These are phyloP conservation scores for Drosophila quinaria DNA, from an alignment of 2,888 invertebrate species.

Conservation along the genomic window DNA sequence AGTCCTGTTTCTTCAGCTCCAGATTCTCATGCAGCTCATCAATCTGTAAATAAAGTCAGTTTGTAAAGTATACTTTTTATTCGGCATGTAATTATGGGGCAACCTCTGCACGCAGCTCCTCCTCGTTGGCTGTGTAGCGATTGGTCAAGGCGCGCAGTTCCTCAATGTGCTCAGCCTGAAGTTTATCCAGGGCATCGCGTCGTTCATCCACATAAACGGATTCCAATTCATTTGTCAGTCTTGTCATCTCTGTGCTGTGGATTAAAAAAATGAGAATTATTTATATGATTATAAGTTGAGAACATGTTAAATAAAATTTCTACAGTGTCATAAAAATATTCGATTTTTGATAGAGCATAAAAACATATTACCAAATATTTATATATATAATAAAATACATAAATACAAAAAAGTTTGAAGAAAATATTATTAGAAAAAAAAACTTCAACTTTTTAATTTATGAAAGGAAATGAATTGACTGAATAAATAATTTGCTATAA, in stretches of 20 bases:
- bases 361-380: no score
- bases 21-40: constrained; percentile 89
- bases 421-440: no score
- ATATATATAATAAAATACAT: no score
- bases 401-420: no score
- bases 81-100: not conserved
- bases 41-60: constrained; percentile 86
- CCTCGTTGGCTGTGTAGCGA: constrained; percentile 87
- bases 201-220: constrained; percentile 88
- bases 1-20: constrained; percentile 83
- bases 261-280: not conserved
- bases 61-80: not conserved
- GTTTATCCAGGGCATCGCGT: constrained; percentile 87
- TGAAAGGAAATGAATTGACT: no score
- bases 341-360: no score
- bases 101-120: constrained; percentile 88
- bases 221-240: constrained; percentile 88
- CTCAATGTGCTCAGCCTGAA: constrained; percentile 87
- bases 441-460: no score
- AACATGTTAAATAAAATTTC: not conserved
- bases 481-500: no score
- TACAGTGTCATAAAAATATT: no score
- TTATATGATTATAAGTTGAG: not conserved
- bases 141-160: constrained; percentile 87
- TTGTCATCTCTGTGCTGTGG: constrained; percentile 87